Percentiles rank a stretch among this genome's conserved stretches.
Conservation (phyloP, 2,888 invertebrate species). For the Steromphala cineraria region DNA sequence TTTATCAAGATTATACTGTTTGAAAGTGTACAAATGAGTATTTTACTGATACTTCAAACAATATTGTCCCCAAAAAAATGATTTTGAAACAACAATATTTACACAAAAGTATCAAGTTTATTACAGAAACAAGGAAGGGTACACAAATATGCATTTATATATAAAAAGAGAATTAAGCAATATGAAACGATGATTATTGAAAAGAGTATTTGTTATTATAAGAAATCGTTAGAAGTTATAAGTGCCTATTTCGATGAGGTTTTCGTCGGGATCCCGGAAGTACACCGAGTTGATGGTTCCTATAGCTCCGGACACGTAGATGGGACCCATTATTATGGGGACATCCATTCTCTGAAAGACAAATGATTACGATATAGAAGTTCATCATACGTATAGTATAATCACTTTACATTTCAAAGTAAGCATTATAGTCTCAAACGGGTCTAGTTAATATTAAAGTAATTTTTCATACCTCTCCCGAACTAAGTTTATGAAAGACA, state of each 20-base stretch:
- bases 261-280: constrained; percentile 50
- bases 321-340: neutral
- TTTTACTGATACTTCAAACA: too few species aligned
- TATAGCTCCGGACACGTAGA: constrained; percentile 36
- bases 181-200: neutral
- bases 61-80: neutral
- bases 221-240: constrained; percentile 27
- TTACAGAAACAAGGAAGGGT: neutral
- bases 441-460: too few species aligned
- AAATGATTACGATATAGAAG: neutral
- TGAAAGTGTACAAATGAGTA: too few species aligned
- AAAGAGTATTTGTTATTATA: too few species aligned
- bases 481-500: too few species aligned
- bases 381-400: too few species aligned
- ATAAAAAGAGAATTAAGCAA: neutral
- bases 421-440: too few species aligned
- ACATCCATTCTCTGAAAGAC: neutral
- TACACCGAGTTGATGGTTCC: constrained; percentile 48
- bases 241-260: constrained; percentile 49
- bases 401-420: too few species aligned
- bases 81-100: too few species aligned
- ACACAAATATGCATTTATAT: neutral
- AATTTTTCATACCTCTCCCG: too few species aligned
- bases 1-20: too few species aligned
- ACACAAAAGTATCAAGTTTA: neutral